Conservation (phyloP, 2,797 vertebrate species). For the Enteromius viviparus region DNA sequence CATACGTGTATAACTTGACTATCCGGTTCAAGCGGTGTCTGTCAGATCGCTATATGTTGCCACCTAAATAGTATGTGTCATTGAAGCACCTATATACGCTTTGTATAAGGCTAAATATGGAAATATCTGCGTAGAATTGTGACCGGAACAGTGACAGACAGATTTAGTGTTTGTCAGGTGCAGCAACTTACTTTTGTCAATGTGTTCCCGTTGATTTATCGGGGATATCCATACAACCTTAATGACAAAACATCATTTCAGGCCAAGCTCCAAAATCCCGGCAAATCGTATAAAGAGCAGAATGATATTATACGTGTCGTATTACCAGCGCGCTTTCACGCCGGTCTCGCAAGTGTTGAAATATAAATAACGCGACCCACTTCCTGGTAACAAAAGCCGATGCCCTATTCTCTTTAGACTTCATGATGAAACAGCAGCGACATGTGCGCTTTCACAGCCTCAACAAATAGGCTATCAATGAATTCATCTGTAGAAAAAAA, state of each 20-base stretch:
- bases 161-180: constrained; percentile 6
- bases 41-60: not conserved
- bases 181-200: constrained; percentile 30
- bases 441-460: constrained; percentile 2
- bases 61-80: not conserved
- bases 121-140: not conserved
- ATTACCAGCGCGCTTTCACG: constrained; percentile 69
- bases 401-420: constrained; percentile 68
- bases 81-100: not conserved
- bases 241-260: not conserved
- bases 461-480: not conserved
- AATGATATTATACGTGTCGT: constrained; percentile 68
- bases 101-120: not conserved
- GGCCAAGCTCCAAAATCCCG: not conserved
- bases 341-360: constrained; percentile 72
- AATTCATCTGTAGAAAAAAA: not conserved
- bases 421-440: constrained; percentile 4
- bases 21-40: not conserved
- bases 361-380: constrained; percentile 83
- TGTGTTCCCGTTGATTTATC: constrained; percentile 9
- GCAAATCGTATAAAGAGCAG: not conserved
- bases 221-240: not conserved
- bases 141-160: not conserved
- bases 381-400: constrained; percentile 79
- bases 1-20: constrained; percentile 9